Percentiles rank a stretch among this genome's conserved stretches.
These are phyloP conservation scores for Molossus alvarezi DNA, from an alignment of 2,797 vertebrate genomes.

Conservation along the genomic window DNA sequence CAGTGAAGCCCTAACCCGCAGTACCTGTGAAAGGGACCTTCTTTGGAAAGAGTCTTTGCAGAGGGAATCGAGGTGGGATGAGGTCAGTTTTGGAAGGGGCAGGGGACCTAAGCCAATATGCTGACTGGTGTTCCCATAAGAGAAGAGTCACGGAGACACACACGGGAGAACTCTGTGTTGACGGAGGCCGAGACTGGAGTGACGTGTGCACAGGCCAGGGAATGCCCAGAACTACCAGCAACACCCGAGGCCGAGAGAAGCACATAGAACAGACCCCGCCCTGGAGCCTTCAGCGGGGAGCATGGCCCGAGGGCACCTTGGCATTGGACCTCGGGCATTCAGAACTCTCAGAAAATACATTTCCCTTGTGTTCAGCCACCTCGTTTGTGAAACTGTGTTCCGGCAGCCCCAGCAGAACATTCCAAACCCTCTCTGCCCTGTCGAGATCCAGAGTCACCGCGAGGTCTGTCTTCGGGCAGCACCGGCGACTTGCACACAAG, in stretches of 20 bases:
- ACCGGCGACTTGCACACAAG: background rate
- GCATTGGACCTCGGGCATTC: background rate
- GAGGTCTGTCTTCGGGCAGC: slow-evolving; percentile 3
- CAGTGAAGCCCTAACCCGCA: background rate
- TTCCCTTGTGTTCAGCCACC: background rate
- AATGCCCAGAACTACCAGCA: background rate
- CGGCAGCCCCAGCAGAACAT: background rate
- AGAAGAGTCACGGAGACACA: background rate
- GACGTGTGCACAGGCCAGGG: background rate
- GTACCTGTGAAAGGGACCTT: background rate
- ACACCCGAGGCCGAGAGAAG: background rate
- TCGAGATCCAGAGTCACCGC: background rate
- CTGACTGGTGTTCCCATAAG: background rate
- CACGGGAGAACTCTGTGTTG: background rate
- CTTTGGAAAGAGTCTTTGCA: background rate
- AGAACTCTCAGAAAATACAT: background rate
- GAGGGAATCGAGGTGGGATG: background rate
- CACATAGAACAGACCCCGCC: too few relatives aligned
- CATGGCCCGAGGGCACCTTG: background rate
- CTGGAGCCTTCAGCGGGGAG: background rate
- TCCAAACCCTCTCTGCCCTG: background rate
- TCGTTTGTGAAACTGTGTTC: background rate
- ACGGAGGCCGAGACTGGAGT: background rate
- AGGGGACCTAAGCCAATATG: background rate
- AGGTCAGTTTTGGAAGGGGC: background rate